phyloP scores from a whole-genome alignment of 1,140 invertebrate genomes.

The Spodoptera frugiperda region DNA sequence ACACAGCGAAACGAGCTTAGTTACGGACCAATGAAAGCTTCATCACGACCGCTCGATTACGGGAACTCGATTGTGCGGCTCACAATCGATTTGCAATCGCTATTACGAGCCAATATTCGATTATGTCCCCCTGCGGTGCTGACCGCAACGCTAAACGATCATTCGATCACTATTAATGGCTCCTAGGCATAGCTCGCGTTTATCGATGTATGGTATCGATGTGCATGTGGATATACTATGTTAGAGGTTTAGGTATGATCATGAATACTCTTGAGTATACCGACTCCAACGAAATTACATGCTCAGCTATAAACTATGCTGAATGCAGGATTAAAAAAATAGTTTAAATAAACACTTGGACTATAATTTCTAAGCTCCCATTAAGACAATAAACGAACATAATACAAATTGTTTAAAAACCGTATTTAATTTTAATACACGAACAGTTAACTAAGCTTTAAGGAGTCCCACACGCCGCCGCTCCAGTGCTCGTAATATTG shows the following conservation, averaged over 20 bases:
- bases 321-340: too few relatives aligned
- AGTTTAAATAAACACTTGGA: too few relatives aligned
- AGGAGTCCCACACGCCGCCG: too few relatives aligned
- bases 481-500: neutral
- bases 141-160: constrained; percentile 49
- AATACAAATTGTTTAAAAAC: too few relatives aligned
- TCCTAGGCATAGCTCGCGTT: constrained; percentile 23
- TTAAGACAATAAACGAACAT: too few relatives aligned
- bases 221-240: neutral
- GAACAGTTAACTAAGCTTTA: too few relatives aligned
- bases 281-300: too few relatives aligned
- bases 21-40: constrained; percentile 53
- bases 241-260: too few relatives aligned
- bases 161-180: constrained; percentile 49
- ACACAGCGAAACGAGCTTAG: constrained; percentile 29
- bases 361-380: too few relatives aligned
- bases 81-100: constrained; percentile 63
- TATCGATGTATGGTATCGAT: constrained; percentile 13
- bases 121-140: constrained; percentile 50
- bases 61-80: constrained; percentile 53
- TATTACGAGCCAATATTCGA: constrained; percentile 53
- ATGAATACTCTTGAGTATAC: too few relatives aligned
- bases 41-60: constrained; percentile 59
- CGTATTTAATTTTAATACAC: too few relatives aligned
- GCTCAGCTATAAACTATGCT: too few relatives aligned